phyloP scores from a whole-genome alignment of 2,797 vertebrate genomes.

The Huso huso region DNA sequence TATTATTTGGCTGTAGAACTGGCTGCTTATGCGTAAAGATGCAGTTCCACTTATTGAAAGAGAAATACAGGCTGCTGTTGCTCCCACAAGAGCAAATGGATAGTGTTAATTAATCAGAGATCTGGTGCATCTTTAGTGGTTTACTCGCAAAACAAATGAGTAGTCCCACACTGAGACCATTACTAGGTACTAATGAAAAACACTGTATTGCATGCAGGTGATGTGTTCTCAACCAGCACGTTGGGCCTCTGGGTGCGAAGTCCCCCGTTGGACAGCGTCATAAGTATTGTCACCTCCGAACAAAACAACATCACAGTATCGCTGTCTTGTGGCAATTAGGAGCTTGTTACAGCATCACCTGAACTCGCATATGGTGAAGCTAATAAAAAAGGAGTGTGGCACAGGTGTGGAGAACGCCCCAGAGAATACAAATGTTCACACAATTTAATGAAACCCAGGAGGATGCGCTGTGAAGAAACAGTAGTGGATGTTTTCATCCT shows the following conservation, averaged over 20 bases:
- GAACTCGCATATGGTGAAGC: not conserved
- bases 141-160: constrained; percentile 39
- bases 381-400: constrained; percentile 3
- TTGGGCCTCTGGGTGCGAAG: constrained; percentile 19
- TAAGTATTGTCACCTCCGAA: constrained; percentile 38
- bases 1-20: too few relatives aligned
- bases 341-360: constrained; percentile 6
- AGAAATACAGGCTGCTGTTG: not conserved
- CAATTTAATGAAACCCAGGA: constrained; percentile 3
- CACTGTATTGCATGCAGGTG: constrained; percentile 37
- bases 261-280: constrained; percentile 52
- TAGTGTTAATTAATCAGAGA: constrained; percentile 41
- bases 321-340: constrained; percentile 2
- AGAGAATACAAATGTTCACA: not conserved
- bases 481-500: not conserved
- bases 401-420: not conserved
- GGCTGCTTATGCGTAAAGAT: too few relatives aligned
- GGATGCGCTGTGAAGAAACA: not conserved
- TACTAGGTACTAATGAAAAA: constrained; percentile 29
- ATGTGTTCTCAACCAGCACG: constrained; percentile 20
- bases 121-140: not conserved
- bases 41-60: too few relatives aligned
- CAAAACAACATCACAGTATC: constrained; percentile 27
- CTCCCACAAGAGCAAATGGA: constrained; percentile 32
- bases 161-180: constrained; percentile 31